Conservation (phyloP, 2,888 invertebrate species). For the Zygothrica quintamaculata region DNA sequence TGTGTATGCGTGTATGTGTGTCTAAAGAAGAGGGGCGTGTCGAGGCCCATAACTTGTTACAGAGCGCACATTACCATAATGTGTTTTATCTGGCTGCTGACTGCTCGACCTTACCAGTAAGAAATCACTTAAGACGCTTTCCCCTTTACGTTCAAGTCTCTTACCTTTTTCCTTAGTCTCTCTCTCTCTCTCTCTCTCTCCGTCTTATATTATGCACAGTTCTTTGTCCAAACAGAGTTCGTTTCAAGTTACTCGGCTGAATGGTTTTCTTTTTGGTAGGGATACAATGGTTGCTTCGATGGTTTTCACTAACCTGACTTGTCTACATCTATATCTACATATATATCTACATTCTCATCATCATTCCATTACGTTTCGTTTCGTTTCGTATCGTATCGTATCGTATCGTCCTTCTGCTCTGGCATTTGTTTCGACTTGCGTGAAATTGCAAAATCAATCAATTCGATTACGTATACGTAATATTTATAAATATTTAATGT, state of each 20-base stretch:
- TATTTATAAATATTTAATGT: conserved; percentile 81
- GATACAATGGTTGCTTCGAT: neutral
- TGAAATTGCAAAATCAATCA: conserved; percentile 81
- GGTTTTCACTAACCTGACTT: neutral
- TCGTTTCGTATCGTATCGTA: conserved; percentile 12
- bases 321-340: neutral
- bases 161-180: conserved; percentile 11
- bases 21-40: conserved; percentile 48
- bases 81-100: conserved; percentile 66
- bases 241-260: conserved; percentile 1
- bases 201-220: neutral
- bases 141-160: no score
- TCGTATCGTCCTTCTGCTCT: conserved; percentile 10
- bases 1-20: conserved; percentile 3
- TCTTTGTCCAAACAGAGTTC: neutral
- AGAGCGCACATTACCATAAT: conserved; percentile 74
- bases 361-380: conserved; percentile 22
- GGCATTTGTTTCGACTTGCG: conserved; percentile 67
- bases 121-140: conserved; percentile 69
- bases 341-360: neutral
- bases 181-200: conserved; percentile 5
- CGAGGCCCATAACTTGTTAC: conserved; percentile 62
- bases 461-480: conserved; percentile 80
- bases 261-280: neutral
- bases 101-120: conserved; percentile 41